Evolutionary conservation across 2,113 vertebrate genomes (phyloP), one percentile per base, ranked within the genome.

Genomic region (Cinclus mexicanus): DNA sequence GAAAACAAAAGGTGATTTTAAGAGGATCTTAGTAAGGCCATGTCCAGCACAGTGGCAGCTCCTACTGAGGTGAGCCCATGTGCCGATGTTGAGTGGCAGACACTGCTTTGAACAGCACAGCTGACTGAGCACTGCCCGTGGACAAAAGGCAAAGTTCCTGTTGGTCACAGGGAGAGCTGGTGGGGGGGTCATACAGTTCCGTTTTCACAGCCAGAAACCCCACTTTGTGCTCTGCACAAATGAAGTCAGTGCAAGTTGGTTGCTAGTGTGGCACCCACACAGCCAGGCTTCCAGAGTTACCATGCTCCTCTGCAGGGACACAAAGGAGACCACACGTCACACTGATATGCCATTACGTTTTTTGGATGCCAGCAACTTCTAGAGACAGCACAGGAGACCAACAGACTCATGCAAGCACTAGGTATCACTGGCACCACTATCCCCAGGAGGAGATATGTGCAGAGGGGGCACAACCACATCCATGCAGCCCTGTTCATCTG

Each of bases 21-120:
- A 67, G 44, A 39, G 25, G 42, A 76, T 56, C 21, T 15, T 28
- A 52, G 22, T 28, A 47, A 39, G 57, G 26, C 42, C 3, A 0
- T 15, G 9, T 47, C 47, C 35, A 25, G 61, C 1, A 2, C 16
- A 19, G 81, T 49, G 42, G 14, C 6, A 6, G 21, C 33, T 72
- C 31, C 10, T 4, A 2, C 35, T 12, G n/a, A 35, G 17, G 47
- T 3, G 2, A 89, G 50, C n/a, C 31, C 33, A 29, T 25, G 20
- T 29, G 39, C 39, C 0, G 0, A 28, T 39, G 52, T 20, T 2
- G 3, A 67, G 21, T 0, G 0, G 69, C 42, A 55, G 22, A 28
- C 8, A 5, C 12, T 3, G 1, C 59, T 46, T 41, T 3, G 6
- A 46, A 14, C 1, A 8, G 59, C 18, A 6, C 22, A 39, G 28